Evolutionary conservation across 2,113 vertebrate species (phyloP).

Genomic region (Bufo gargarizans): DNA sequence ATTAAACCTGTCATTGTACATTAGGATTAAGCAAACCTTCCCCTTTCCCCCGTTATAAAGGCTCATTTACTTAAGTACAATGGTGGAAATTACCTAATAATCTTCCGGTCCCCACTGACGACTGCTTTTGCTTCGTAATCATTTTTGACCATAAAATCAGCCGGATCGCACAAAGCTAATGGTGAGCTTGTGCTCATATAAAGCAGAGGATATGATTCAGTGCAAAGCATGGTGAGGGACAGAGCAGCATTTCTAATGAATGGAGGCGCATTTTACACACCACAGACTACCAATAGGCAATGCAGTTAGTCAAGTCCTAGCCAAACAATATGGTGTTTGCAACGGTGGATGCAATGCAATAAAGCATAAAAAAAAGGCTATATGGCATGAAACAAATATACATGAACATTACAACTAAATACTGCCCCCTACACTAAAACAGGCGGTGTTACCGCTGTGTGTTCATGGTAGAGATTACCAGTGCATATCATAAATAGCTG

Average conservation of each 20-base stretch:
- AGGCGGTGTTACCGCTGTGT: too few species aligned
- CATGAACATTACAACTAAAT: too few species aligned
- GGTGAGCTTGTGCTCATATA: neutral
- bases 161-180: neutral
- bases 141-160: neutral
- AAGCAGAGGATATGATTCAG: neutral
- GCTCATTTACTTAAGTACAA: neutral
- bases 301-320: too few species aligned
- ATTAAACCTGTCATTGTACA: slow-evolving; percentile 11
- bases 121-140: neutral
- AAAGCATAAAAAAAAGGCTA: too few species aligned
- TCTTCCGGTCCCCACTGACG: neutral
- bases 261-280: neutral
- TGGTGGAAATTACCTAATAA: neutral
- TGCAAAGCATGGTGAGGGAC: neutral
- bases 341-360: too few species aligned
- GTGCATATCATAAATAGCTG: too few species aligned
- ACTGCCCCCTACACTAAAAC: too few species aligned
- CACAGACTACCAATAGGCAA: too few species aligned
- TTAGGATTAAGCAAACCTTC: neutral
- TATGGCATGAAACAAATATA: too few species aligned
- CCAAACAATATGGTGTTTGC: too few species aligned
- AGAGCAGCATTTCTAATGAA: neutral
- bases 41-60: neutral
- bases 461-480: too few species aligned